Conservation (phyloP, 2,888 invertebrate species). For the Thalpophila matura region DNA sequence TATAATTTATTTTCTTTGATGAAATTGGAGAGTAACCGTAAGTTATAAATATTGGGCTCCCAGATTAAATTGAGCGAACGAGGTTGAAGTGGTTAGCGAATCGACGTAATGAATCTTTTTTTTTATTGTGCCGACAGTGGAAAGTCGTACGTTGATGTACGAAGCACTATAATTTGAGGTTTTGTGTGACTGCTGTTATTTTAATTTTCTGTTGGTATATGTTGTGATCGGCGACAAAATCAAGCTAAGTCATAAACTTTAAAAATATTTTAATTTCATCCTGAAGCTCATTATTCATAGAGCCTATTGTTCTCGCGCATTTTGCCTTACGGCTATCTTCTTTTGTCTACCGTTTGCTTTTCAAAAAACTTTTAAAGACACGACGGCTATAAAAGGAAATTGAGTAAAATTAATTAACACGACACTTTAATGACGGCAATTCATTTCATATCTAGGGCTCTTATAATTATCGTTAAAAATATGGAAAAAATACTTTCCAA, state of each 20-base stretch:
- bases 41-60: constrained; percentile 53
- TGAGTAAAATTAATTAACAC: constrained; percentile 50
- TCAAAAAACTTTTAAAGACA: constrained; percentile 31
- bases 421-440: constrained; percentile 30
- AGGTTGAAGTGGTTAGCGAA: constrained; percentile 52
- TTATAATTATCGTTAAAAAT: constrained; percentile 23
- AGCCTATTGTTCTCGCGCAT: constrained; percentile 50
- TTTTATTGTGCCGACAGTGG: constrained; percentile 47
- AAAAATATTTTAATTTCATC: constrained; percentile 46
- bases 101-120: constrained; percentile 57
- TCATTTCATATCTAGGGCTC: constrained; percentile 25
- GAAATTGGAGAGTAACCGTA: constrained; percentile 44
- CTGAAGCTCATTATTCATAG: constrained; percentile 47
- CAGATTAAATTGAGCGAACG: constrained; percentile 57
- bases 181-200: constrained; percentile 17
- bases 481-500: constrained; percentile 5
- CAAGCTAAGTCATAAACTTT: constrained; percentile 31
- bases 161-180: constrained; percentile 28
- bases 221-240: constrained; percentile 24
- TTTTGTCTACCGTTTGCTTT: constrained; percentile 49
- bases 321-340: constrained; percentile 41
- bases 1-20: constrained; percentile 60
- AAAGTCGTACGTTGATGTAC: constrained; percentile 41
- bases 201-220: constrained; percentile 39
- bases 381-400: constrained; percentile 32